phyloP scores from a whole-genome alignment of 2,888 invertebrate species.

The Apoderus coryli region DNA sequence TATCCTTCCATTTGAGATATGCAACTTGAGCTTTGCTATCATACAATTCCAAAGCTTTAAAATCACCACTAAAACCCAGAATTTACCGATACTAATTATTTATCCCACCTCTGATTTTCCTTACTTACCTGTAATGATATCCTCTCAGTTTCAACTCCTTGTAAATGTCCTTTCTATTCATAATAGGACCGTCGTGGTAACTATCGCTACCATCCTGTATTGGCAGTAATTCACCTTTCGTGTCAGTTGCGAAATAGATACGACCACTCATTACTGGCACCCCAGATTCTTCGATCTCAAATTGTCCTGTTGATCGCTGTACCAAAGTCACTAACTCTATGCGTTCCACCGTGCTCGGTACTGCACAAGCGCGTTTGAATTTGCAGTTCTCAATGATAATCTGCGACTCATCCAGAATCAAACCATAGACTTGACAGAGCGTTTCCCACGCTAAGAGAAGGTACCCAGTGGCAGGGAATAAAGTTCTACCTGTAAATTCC shows the following conservation, averaged over 20 bases:
- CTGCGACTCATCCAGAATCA: conserved; percentile 33
- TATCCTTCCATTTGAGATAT: conserved; percentile 27
- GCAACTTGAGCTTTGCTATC: conserved; percentile 15
- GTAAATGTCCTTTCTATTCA: conserved; percentile 43
- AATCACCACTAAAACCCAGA: conserved; percentile 17
- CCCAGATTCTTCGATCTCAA: conserved; percentile 21
- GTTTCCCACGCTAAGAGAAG: conserved; percentile 30
- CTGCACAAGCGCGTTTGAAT: conserved; percentile 37
- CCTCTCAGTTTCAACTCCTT: conserved; percentile 54
- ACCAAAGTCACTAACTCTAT: conserved; percentile 20
- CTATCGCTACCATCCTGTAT: conserved; percentile 25
- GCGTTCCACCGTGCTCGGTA: conserved; percentile 29
- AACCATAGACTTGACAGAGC: conserved; percentile 31
- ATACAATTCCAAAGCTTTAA: conserved; percentile 20
- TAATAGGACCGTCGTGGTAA: conserved; percentile 1
- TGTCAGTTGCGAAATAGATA: conserved; percentile 28
- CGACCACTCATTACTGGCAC: conserved; percentile 17
- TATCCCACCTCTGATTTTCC: too few species aligned
- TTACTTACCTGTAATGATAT: conserved; percentile 35
- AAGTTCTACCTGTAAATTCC: conserved; percentile 19
- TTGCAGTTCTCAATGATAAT: conserved; percentile 43
- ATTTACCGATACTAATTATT: conserved; percentile 10
- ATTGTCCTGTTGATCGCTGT: conserved; percentile 21
- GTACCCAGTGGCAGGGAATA: conserved; percentile 46
- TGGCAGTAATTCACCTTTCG: background rate